A percentile compares a stretch with the other conserved stretches of the same genome.
Conservation (phyloP, 2,888 invertebrate genomes). For the Agriopis marginaria region DNA sequence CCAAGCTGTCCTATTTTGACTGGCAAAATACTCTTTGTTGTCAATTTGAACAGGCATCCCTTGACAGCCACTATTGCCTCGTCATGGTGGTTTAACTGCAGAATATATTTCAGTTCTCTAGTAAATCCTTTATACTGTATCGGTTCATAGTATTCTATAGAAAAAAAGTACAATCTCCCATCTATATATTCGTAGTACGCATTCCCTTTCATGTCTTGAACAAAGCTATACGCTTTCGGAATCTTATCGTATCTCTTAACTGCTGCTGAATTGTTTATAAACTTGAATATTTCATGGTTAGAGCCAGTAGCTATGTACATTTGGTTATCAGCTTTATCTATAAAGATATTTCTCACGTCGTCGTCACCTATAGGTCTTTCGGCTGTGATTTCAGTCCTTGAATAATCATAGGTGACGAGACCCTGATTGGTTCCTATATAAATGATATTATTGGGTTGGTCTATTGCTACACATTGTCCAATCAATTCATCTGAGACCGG, state of each 20-base stretch:
- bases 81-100: constrained; percentile 72
- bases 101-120: constrained; percentile 74
- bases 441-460: constrained; percentile 62
- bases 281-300: constrained; percentile 73
- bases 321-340: constrained; percentile 72
- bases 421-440: constrained; percentile 81
- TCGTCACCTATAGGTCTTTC: constrained; percentile 80
- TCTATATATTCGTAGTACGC: constrained; percentile 78
- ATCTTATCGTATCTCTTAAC: constrained; percentile 76
- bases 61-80: constrained; percentile 78
- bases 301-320: constrained; percentile 78
- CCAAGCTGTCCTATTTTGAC: constrained; percentile 74
- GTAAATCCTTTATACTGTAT: constrained; percentile 80
- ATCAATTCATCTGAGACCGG: constrained; percentile 71
- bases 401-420: constrained; percentile 71
- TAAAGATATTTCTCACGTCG: constrained; percentile 74
- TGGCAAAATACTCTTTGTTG: constrained; percentile 70
- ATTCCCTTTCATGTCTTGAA: constrained; percentile 73
- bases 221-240: constrained; percentile 76
- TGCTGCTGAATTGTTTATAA: constrained; percentile 76
- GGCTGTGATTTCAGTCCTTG: constrained; percentile 68
- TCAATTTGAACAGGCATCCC: constrained; percentile 70
- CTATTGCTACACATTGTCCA: constrained; percentile 76
- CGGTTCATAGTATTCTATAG: constrained; percentile 72
- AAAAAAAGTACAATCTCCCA: constrained; percentile 76